Evolutionary conservation across 2,888 invertebrate genomes (phyloP).

Genomic region (Ypsolopha sequella): DNA sequence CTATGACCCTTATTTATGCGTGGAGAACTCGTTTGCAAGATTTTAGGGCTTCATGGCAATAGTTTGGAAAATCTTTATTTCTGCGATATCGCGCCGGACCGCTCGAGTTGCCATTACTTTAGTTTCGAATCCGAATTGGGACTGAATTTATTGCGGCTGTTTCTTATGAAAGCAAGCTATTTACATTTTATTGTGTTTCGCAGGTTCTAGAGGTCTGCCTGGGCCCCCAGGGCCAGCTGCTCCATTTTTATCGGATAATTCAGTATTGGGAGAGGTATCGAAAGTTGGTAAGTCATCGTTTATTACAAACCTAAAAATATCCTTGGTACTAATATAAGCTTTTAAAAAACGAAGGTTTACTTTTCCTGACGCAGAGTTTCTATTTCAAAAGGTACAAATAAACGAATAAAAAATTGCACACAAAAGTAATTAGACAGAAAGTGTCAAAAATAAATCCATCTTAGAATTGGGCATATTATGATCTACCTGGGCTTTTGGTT

Average conservation of each 20-base stretch:
- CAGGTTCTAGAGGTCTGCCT: slow-evolving; percentile 46
- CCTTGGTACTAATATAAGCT: no score
- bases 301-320: no score
- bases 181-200: slow-evolving; percentile 3
- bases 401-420: no score
- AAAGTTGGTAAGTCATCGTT: slow-evolving; percentile 21
- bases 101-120: neutral
- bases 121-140: neutral
- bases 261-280: slow-evolving; percentile 31
- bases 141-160: neutral
- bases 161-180: neutral
- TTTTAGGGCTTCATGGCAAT: slow-evolving; percentile 55
- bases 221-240: slow-evolving; percentile 42
- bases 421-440: no score
- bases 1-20: slow-evolving; percentile 62
- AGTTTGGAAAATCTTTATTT: slow-evolving; percentile 64
- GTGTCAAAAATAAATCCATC: no score
- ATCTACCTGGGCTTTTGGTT: no score
- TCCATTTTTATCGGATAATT: slow-evolving; percentile 32
- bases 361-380: no score
- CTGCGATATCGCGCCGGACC: neutral
- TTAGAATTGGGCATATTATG: no score
- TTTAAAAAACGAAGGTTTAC: no score
- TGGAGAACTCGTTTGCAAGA: slow-evolving; percentile 50
- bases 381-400: no score